Evolutionary conservation across 2,888 invertebrate species (phyloP), one percentile per base, ranked within the genome.

Genomic region (Lissonota sp.): DNA sequence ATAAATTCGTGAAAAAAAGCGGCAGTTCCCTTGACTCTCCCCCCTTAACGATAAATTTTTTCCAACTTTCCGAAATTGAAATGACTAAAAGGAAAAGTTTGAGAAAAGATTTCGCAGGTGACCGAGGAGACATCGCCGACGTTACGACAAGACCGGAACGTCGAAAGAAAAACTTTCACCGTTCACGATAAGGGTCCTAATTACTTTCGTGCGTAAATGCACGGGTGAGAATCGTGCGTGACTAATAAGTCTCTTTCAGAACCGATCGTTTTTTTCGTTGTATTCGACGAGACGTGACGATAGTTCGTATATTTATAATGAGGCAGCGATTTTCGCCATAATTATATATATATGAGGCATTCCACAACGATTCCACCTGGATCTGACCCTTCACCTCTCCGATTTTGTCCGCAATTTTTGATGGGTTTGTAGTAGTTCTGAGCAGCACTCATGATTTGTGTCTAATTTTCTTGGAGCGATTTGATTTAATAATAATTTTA

Each of bases 171-270:
- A 82, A 82, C 82, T 82, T 80, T 82, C 82, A 73, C 77, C 77
- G 53, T 77, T 57, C 66, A 62, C 76, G 79, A 79, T 82, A 77
- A 79, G 69, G 69, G 69, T 82, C 79, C 79, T 79, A 79, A 82
- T 79, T 82, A 77, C 73, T 64, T 62, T 77, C 37, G 63, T 70
- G 42, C 57, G 14, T 37, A 26, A 53, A 44, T n/a, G 42, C 14
- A 10, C n/a, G 42, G 26, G 6, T 55, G 57, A 8, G 12, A 8
- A 63, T 70, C 71, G 57, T 70, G 55, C 70, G 70, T 77, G 57
- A 77, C 63, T 71, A 70, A 76, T 60, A 60, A 62, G 62, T 7
- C 51, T n/a, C 51, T 51, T 5, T n/a, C 51, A 1, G 26, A 26
- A 3, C 26, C 26, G 26, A 26, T 26, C 26, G 26, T 26, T 26